Conservation (phyloP, 1,140 invertebrate genomes). For the Sipha flava region DNA sequence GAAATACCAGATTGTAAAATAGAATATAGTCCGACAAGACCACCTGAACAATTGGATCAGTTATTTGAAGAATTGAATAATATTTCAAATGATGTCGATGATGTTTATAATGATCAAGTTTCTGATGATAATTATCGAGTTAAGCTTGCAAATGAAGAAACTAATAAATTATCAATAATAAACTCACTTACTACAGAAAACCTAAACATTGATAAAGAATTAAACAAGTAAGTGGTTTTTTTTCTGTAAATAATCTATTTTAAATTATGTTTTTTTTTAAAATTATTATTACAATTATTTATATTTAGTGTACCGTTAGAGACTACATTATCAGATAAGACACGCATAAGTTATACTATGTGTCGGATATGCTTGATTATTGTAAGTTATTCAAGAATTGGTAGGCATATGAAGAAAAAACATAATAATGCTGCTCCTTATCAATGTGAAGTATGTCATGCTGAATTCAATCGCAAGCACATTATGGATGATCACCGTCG, state of each 20-base stretch:
- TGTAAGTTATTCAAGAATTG: constrained; percentile 24
- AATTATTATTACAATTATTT: not conserved
- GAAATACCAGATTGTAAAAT: not conserved
- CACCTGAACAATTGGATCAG: not conserved
- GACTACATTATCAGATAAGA: not conserved
- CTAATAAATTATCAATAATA: not conserved
- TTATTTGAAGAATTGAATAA: not conserved
- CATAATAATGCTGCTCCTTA: constrained; percentile 25
- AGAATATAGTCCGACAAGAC: not conserved
- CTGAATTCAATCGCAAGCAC: constrained; percentile 20
- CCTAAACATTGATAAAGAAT: not conserved
- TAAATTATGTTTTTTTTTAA: not conserved
- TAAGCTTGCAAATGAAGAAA: not conserved
- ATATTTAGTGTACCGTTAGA: not conserved
- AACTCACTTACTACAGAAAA: not conserved
- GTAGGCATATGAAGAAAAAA: constrained; percentile 18
- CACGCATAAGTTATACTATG: constrained; percentile 3
- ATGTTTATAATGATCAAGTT: not conserved
- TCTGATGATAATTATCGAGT: not conserved
- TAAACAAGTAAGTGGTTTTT: not conserved
- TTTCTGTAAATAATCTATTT: not conserved
- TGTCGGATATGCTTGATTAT: constrained; percentile 9
- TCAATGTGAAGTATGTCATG: not conserved
- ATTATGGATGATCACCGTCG: constrained; percentile 16
- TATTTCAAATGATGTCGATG: not conserved